These are phyloP conservation scores for Desmodus rotundus DNA, from an alignment of 2,113 vertebrate species.

Conservation along the genomic window DNA sequence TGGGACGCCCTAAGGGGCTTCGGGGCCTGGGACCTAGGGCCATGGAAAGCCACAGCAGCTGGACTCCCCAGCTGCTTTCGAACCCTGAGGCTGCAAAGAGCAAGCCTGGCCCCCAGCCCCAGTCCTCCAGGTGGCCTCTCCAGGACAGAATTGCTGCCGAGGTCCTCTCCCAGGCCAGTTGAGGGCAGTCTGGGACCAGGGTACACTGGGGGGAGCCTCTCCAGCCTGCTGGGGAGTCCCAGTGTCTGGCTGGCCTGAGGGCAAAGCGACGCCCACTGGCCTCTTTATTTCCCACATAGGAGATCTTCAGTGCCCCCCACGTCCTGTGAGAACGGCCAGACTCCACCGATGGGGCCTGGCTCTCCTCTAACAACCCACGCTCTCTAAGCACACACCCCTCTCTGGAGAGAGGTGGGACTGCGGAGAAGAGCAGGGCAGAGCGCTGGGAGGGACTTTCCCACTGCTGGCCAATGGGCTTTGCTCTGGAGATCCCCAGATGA, in stretches of 20 bases:
- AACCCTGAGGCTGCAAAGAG: not conserved
- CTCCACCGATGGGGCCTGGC: not conserved
- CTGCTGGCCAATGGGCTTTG: not conserved
- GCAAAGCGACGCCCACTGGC: not conserved
- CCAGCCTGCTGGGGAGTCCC: not conserved
- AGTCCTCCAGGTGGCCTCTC: not conserved
- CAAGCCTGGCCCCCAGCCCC: not conserved
- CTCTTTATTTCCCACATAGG: not conserved
- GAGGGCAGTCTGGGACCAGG: constrained; percentile 61
- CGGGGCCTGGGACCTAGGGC: not conserved
- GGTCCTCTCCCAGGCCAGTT: not conserved
- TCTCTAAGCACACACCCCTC: not conserved
- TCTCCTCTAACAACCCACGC: no score
- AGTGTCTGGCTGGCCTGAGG: not conserved
- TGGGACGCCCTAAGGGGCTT: not conserved
- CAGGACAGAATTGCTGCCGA: not conserved
- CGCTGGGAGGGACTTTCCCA: not conserved
- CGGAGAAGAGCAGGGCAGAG: not conserved
- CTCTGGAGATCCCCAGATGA: not conserved
- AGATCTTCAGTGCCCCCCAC: not conserved
- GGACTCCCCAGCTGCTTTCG: not conserved
- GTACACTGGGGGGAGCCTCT: not conserved
- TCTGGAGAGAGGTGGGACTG: not conserved
- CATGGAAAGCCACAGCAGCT: not conserved
- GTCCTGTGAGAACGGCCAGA: not conserved